Percentiles rank a stretch among this genome's conserved stretches.
Evolutionary conservation across 1,140 invertebrate genomes (phyloP).

Genomic region (Euborellia annulipes): DNA sequence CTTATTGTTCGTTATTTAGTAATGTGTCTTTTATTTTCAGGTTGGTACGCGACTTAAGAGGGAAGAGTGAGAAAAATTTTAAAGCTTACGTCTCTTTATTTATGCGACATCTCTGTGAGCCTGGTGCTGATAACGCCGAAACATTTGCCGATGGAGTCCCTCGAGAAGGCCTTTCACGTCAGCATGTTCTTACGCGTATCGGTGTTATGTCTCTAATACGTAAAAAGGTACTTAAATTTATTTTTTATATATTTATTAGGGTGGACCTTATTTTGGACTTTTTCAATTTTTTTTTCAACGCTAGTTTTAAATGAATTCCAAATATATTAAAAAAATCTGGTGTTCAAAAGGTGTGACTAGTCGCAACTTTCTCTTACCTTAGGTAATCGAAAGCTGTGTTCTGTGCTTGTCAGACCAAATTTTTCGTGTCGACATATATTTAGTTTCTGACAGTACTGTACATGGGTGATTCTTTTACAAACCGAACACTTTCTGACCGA

Average conservation of each 20-base stretch:
- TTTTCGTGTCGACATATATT: no score
- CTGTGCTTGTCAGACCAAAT: no score
- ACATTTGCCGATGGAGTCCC: slow-evolving; percentile 98
- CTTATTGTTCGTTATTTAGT: neutral
- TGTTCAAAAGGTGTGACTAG: no score
- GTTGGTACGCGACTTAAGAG: slow-evolving; percentile 86
- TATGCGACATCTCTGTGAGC: slow-evolving; percentile 98
- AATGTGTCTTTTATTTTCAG: slow-evolving; percentile 26
- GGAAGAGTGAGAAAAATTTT: slow-evolving; percentile 98
- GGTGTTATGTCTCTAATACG: slow-evolving; percentile 98
- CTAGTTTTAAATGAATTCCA: no score
- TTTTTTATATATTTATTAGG: neutral
- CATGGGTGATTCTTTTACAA: no score
- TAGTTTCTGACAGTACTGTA: no score
- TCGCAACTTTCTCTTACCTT: no score
- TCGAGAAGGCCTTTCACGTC: slow-evolving; percentile 90
- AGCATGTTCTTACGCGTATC: slow-evolving; percentile 95
- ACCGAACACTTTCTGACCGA: no score
- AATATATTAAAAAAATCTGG: no score
- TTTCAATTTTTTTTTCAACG: no score
- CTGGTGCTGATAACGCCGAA: slow-evolving; percentile 93
- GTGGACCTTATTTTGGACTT: no score
- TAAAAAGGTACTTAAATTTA: slow-evolving; percentile 60
- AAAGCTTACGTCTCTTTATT: slow-evolving; percentile 97
- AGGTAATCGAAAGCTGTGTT: no score